These are phyloP conservation scores for Antigone vipio DNA, from an alignment of 2,113 vertebrate species.

Conservation along the genomic window DNA sequence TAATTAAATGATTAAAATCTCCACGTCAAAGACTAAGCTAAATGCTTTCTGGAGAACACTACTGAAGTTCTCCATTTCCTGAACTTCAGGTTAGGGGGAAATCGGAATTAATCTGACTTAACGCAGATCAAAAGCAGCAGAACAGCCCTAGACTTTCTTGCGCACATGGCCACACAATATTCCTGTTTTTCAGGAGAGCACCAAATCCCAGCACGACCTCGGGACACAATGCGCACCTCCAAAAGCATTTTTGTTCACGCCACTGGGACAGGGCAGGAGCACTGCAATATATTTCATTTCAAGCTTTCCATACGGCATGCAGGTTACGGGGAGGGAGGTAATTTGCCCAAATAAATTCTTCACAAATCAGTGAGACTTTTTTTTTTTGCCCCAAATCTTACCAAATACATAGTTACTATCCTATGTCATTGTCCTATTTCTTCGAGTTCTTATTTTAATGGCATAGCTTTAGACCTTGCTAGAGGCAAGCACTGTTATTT, in stretches of 20 bases:
- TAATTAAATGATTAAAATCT: slow-evolving; percentile 51
- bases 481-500: background rate
- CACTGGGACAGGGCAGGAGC: background rate
- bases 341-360: background rate
- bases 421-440: background rate
- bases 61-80: slow-evolving; percentile 31
- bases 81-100: slow-evolving; percentile 42
- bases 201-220: background rate
- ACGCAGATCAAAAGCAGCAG: background rate
- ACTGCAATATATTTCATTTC: rapidly evolving
- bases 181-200: background rate
- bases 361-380: background rate
- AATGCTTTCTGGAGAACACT: slow-evolving; percentile 11
- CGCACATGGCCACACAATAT: background rate
- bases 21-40: slow-evolving; percentile 23
- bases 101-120: background rate
- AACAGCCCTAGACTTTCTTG: background rate
- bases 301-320: rapidly evolving
- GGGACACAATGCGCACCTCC: background rate
- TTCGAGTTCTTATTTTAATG: background rate
- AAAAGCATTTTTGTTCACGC: background rate
- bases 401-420: background rate
- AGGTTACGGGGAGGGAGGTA: background rate
- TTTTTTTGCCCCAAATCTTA: background rate
- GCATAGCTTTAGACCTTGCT: background rate